phyloP scores from a whole-genome alignment of 2,888 invertebrate genomes.

The Callosobruchus maculatus region DNA sequence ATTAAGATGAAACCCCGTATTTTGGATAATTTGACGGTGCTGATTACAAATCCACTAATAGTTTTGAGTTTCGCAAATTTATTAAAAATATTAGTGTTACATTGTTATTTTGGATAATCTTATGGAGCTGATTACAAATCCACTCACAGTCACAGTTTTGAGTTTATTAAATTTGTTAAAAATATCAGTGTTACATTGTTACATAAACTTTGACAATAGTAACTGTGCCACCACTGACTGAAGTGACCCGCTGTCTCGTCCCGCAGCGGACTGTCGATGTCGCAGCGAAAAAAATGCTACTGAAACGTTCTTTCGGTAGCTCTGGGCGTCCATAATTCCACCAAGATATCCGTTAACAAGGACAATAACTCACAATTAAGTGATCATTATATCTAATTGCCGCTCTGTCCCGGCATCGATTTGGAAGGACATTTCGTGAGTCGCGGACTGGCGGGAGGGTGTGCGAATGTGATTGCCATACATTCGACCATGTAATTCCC shows the following conservation, averaged over 20 bases:
- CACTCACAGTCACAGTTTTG: no score
- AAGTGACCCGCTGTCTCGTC: neutral
- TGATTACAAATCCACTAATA: no score
- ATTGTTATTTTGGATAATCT: no score
- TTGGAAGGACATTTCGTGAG: slow-evolving; percentile 32
- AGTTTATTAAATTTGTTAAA: no score
- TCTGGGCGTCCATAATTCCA: slow-evolving; percentile 41
- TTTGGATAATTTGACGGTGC: no score
- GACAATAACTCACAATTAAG: slow-evolving; percentile 51
- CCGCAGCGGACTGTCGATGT: neutral
- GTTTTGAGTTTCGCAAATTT: no score
- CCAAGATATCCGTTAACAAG: slow-evolving; percentile 46
- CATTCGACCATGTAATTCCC: neutral
- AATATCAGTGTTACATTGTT: no score
- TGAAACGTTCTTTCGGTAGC: slow-evolving; percentile 13
- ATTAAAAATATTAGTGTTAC: no score
- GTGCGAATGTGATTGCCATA: neutral
- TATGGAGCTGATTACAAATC: no score
- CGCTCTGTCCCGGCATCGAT: slow-evolving; percentile 42
- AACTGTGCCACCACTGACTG: neutral
- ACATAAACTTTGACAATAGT: no score
- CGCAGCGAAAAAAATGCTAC: neutral
- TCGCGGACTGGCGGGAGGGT: neutral
- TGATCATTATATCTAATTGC: slow-evolving; percentile 49
- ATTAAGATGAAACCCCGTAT: no score